Conservation (phyloP, 2,113 vertebrate species). For the Pteropus alecto region DNA sequence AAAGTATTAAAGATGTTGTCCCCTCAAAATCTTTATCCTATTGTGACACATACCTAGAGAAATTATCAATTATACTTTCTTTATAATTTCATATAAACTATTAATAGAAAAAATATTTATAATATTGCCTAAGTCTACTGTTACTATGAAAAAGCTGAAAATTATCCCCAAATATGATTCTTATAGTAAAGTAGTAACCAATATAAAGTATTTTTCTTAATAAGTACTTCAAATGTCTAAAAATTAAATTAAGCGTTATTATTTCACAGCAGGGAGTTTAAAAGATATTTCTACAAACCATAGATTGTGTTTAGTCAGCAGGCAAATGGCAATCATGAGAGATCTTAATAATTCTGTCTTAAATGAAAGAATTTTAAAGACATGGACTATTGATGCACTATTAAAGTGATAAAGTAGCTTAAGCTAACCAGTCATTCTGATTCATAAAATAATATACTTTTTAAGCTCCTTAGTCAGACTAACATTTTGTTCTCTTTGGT, state of each 20-base stretch:
- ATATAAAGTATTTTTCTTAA: not conserved
- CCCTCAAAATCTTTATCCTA: not conserved
- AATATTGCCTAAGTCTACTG: not conserved
- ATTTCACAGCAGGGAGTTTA: constrained; percentile 42
- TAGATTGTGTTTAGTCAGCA: not conserved
- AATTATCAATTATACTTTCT: not conserved
- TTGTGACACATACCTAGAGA: not conserved
- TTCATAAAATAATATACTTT: not conserved
- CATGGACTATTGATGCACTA: not conserved
- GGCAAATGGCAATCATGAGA: not conserved
- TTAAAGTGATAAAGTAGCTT: not conserved
- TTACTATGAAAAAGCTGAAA: not conserved
- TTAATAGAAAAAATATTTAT: not conserved
- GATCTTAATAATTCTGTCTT: not conserved
- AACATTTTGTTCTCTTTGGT: not conserved
- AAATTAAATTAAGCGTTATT: not conserved
- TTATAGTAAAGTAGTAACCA: not conserved
- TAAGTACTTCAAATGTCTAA: not conserved
- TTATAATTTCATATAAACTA: not conserved
- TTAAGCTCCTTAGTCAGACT: not conserved
- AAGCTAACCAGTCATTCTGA: not conserved
- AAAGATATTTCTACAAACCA: not conserved
- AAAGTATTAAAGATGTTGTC: not conserved
- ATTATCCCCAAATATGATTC: not conserved
- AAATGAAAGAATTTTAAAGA: not conserved